A percentile compares a stretch with the other conserved stretches of the same genome.
Conservation (phyloP, 1,140 invertebrate genomes). For the Leptoteleia sp. region DNA sequence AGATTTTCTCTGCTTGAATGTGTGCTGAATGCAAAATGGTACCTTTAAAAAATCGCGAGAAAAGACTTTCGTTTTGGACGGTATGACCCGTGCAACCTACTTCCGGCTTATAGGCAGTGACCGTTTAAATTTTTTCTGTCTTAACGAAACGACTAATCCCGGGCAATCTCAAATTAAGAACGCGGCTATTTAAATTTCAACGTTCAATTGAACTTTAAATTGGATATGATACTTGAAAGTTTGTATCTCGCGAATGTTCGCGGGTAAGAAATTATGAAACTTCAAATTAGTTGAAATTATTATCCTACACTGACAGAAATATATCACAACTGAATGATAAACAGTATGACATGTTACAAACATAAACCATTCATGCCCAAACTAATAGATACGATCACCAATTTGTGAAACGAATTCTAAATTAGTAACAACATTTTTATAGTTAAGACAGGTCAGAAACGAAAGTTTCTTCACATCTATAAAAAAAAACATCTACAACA, state of each 20-base stretch:
- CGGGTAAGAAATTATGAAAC: conserved; percentile 39
- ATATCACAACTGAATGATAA: conserved; percentile 41
- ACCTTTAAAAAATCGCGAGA: conserved; percentile 27
- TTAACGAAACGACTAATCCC: not conserved
- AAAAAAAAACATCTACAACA: conserved; percentile 16
- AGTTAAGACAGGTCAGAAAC: conserved; percentile 38
- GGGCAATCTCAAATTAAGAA: conserved; percentile 28
- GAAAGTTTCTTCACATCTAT: conserved; percentile 7
- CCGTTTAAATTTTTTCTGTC: conserved; percentile 9
- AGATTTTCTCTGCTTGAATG: conserved; percentile 52
- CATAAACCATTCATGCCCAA: conserved; percentile 39
- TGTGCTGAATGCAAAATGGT: conserved; percentile 47
- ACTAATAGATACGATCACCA: conserved; percentile 43
- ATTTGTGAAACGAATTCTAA: conserved; percentile 38
- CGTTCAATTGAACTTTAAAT: conserved; percentile 41
- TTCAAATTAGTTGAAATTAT: conserved; percentile 56
- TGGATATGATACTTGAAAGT: conserved; percentile 42
- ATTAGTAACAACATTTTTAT: conserved; percentile 33
- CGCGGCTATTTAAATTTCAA: conserved; percentile 20
- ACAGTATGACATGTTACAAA: conserved; percentile 46
- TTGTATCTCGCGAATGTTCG: conserved; percentile 52
- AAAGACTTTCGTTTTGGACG: conserved; percentile 43
- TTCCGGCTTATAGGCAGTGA: conserved; percentile 16
- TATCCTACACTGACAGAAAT: conserved; percentile 53
- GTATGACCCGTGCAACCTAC: not conserved